phyloP scores from a whole-genome alignment of 1,140 invertebrate genomes.

The Nylanderia fulva region DNA sequence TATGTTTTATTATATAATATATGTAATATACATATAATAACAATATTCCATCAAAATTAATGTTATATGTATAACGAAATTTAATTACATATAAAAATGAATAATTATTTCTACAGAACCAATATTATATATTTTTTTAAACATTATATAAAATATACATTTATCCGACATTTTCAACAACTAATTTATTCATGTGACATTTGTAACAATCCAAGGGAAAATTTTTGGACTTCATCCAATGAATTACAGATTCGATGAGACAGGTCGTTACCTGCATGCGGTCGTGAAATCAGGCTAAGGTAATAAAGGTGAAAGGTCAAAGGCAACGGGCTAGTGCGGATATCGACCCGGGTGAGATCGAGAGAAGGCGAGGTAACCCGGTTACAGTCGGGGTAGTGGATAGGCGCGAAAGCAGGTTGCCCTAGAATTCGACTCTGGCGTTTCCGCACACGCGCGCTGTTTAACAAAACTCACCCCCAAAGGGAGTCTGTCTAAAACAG shows the following conservation, averaged over 20 bases:
- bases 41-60: too few relatives aligned
- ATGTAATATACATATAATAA: too few relatives aligned
- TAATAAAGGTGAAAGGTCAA: constrained; percentile 75
- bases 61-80: too few relatives aligned
- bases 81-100: too few relatives aligned
- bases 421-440: constrained; percentile 69
- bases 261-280: constrained; percentile 56
- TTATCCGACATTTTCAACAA: too few relatives aligned
- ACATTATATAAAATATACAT: not conserved
- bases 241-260: constrained; percentile 49
- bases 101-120: too few relatives aligned
- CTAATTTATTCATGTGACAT: not conserved
- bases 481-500: not conserved
- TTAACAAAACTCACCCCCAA: not conserved
- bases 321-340: constrained; percentile 63
- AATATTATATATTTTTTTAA: too few relatives aligned
- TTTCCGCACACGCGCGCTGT: constrained; percentile 63
- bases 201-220: not conserved
- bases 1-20: too few relatives aligned
- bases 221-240: not conserved
- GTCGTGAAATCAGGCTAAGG: constrained; percentile 68
- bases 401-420: constrained; percentile 71
- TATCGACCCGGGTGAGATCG: constrained; percentile 71
- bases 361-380: constrained; percentile 72
- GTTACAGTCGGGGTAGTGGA: constrained; percentile 55